Evolutionary conservation across 2,113 vertebrate genomes (phyloP), one percentile per base, ranked within the genome.

Genomic region (Trematomus loennbergii): DNA sequence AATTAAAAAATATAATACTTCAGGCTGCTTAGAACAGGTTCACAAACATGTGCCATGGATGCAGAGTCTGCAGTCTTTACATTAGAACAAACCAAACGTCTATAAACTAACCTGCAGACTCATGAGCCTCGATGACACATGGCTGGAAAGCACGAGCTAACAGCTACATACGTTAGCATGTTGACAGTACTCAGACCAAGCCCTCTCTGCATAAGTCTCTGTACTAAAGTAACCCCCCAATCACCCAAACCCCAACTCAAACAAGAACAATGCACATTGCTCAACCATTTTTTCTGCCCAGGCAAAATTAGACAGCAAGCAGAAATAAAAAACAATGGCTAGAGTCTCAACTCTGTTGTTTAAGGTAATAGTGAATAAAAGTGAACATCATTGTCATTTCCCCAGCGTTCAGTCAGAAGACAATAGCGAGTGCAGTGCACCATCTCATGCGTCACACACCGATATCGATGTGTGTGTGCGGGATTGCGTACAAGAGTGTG

Each of bases 261-360:
- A 93, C 92, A 90, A 84, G 88, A 92, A 93, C 89, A 90, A 92
- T 93, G 89, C 95, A 95, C 84, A 89, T 91, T 78, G 85, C 85
- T 86, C 81, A 50, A 93, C 91, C 66, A 88, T 82, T 77, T 92
- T 92, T 92, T 92, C 93, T 95, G 94, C 93, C n/a, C 94, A 96
- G 95, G 94, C 93, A 89, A 91, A 93, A 93, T 94, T 94, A 91
- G 88, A 94, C 90, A 95, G 95, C 96, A 96, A 96, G 96, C 96
- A 94, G 84, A 93, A 93, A 88, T 72, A 91, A 91, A 94, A 91
- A 62, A 92, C 69, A 83, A 94, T 91, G 94, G 93, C 72, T 70
- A 50, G 70, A 72, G 78, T 78, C 71, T n/a, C n/a, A n/a, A n/a
- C n/a, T 87, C 72, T 77, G 12, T 13, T 43, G 50, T 76, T 70